Base-by-base conservation (phyloP, 2,888 invertebrate genomes). In the Drosophila meridiana region DNA sequence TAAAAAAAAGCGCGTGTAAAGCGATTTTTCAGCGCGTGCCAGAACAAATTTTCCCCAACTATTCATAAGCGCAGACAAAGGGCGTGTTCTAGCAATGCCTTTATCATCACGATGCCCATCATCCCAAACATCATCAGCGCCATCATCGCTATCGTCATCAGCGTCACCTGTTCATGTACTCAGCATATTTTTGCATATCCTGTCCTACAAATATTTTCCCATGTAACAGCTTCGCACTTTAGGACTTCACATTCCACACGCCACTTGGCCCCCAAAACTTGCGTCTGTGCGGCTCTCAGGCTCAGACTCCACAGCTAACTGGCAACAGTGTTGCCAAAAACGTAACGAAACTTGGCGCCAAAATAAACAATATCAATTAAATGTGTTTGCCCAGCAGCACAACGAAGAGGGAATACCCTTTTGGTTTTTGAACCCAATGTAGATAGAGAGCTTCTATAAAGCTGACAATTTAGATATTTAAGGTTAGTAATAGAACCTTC, bases 141-240 rank as follows among this genome's bases (percentile, higher is more conserved):
- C 50, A 45, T 26, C 66, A 57, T 26, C 42, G 20, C 20, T 20
- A 42, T 42, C 47, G 38, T 4, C 52, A 59, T 78, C 67, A 53
- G 43, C 57, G 38, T 45, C 53, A 60, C 59, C 65, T 83, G 61
- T 56, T 50, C 75, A 50, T 66, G 63, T 58, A 61, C 38, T 26
- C 32, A 69, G 60, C 79, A 89, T 80, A 87, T 83, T 89, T 80
- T 83, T 71, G 74, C 85, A 84, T 81, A 76, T 87, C 78, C 87
- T 82, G 89, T 77, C 56, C 74, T 77, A 85, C 90, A 85, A 85
- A 85, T 90, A 90, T 85, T 90, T 84, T 69, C 3, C 59, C 88
- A 71, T 85, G 88, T 82, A 82, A 71, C 80, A 79, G 80, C 69
- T 72, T 87, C 72, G 64, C 78, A 68, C 77, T 77, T 86, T 43